Base-by-base conservation (phyloP, 2,888 invertebrate species). In the Dolomedes plantarius region DNA sequence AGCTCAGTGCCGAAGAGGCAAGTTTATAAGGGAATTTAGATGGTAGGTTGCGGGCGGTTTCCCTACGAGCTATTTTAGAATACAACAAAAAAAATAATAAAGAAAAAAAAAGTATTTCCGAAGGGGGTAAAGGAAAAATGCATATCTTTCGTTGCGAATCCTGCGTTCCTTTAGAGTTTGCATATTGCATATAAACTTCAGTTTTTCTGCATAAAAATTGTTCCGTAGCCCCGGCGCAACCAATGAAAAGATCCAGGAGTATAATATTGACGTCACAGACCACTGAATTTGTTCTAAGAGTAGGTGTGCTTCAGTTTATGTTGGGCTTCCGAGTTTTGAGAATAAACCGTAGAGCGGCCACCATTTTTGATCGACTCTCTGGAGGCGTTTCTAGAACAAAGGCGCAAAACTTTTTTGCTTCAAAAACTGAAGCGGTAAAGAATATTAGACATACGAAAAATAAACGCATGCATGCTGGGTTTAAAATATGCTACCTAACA, bases 21-120 rank as follows among this genome's bases (percentile, higher is more conserved):
- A 68, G 72, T 73, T 85, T 85, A 77, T 85, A 77, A 77, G 56
- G 46, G 83, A 85, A 77, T 85, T 85, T 73, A 77, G 72, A 85
- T 78, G 67, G 71, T 65, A 71, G 65, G 76, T 28, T 83, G 41
- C 28, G 23, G 67, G 46, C 36, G 50, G 71, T 69, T 79, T 62
- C 29, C n/a, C 46, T 41, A 67, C 41, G 31, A 69, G 28, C 69
- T 36, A 41, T 69, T 69, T 41, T 23, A 5, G 36, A 32, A 67
- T 36, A 36, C 67, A 67, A n/a, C n/a, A n/a, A n/a, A n/a, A n/a
- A n/a, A n/a, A n/a, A 36, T 67, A 67, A n/a, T n/a, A n/a, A n/a
- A n/a, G n/a, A n/a, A n/a, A n/a, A n/a, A n/a, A 67, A 67, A 62
- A 67, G 67, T 67, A 67, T 67, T 67, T 32, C 67, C 9, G 32